A percentile compares a stretch with the other conserved stretches of the same genome.
phyloP scores from a whole-genome alignment of 2,113 vertebrate genomes.

The Castor canadensis region DNA sequence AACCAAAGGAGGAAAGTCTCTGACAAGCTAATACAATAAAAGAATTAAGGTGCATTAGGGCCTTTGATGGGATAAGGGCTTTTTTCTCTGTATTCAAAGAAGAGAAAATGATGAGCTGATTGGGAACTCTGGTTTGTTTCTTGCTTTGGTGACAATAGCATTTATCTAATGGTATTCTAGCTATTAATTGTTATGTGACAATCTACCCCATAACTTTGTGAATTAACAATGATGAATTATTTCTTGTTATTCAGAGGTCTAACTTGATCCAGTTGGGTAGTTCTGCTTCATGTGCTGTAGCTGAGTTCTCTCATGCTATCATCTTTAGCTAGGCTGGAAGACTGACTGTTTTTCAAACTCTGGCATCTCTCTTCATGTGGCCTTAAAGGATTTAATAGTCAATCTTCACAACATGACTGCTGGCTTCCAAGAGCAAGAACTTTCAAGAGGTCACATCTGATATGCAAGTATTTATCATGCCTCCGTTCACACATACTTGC shows the following conservation, averaged over 20 bases:
- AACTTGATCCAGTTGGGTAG: not conserved
- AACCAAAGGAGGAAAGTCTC: not conserved
- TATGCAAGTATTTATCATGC: not conserved
- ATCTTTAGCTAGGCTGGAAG: not conserved
- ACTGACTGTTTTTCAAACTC: not conserved
- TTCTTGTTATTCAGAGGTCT: not conserved
- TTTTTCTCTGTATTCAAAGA: not conserved
- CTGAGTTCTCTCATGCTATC: not conserved
- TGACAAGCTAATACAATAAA: not conserved
- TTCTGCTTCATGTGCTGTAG: not conserved
- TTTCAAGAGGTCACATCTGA: not conserved
- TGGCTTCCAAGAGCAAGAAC: not conserved
- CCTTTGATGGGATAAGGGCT: not conserved
- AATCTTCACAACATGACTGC: not conserved
- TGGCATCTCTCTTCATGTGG: not conserved
- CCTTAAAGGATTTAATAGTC: not conserved
- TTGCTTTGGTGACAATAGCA: not conserved
- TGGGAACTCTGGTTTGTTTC: not conserved
- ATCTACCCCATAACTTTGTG: not conserved
- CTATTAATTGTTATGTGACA: not conserved
- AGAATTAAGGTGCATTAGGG: not conserved
- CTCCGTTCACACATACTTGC: not conserved
- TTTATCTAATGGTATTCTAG: not conserved
- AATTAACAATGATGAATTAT: not conserved
- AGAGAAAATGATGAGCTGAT: not conserved